Conservation (phyloP, 2,113 vertebrate genomes). For the Maccullochella peelii region DNA sequence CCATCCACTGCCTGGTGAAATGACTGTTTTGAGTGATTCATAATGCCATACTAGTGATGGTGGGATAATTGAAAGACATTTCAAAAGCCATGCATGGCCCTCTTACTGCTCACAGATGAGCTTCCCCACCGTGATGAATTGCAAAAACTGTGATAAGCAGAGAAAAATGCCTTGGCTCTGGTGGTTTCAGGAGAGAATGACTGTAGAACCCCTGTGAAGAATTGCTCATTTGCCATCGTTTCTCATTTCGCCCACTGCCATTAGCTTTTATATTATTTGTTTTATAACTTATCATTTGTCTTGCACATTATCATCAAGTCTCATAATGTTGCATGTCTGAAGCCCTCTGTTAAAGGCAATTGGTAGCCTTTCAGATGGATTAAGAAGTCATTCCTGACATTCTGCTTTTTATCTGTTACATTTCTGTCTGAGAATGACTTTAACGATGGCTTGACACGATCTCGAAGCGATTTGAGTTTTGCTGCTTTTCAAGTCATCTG, state of each 20-base stretch:
- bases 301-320: conserved; percentile 30
- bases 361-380: background rate
- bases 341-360: background rate
- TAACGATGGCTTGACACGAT: background rate
- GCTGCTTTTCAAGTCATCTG: background rate
- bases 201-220: conserved; percentile 31
- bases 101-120: conserved; percentile 53
- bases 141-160: conserved; percentile 46
- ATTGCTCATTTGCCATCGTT: conserved; percentile 26
- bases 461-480: conserved; percentile 9
- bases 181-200: conserved; percentile 41
- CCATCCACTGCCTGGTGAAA: conserved; percentile 20
- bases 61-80: conserved; percentile 66
- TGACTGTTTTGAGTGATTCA: conserved; percentile 27
- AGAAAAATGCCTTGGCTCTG: conserved; percentile 13
- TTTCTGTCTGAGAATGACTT: conserved; percentile 14
- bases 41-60: conserved; percentile 7
- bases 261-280: conserved; percentile 33
- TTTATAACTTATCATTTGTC: conserved; percentile 40
- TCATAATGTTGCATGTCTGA: conserved; percentile 22
- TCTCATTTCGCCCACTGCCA: conserved; percentile 45
- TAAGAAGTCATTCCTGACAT: background rate
- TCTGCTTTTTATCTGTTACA: background rate
- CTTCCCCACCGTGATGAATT: conserved; percentile 52
- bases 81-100: conserved; percentile 23